Conservation (phyloP, 2,888 invertebrate genomes). For the Oscheius sp. region DNA sequence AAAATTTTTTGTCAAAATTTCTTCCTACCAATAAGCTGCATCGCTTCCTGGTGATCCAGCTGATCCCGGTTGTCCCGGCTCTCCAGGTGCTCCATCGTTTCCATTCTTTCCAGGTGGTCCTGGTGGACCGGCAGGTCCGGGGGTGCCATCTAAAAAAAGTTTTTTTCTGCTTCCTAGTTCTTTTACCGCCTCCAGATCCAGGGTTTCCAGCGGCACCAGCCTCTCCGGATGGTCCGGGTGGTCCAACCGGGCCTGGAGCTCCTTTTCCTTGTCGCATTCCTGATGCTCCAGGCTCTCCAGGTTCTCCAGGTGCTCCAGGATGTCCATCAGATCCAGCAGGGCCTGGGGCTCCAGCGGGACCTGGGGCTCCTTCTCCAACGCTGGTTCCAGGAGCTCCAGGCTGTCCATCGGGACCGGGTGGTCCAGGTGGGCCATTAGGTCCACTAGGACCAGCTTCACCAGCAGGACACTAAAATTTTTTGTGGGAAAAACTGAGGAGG, state of each 20-base stretch:
- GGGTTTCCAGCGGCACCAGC: no score
- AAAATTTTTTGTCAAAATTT: neutral
- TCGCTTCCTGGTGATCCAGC: slow-evolving; percentile 2
- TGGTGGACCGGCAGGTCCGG: neutral
- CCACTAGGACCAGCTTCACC: slow-evolving; percentile 20
- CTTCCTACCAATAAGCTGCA: neutral
- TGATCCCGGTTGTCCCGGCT: slow-evolving; percentile 4
- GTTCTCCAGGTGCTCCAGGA: slow-evolving; percentile 6
- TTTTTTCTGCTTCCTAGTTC: neutral
- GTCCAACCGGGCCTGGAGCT: slow-evolving; percentile 4
- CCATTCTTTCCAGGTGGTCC: neutral
- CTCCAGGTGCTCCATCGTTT: no score
- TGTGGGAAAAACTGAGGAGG: neutral
- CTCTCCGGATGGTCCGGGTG: neutral
- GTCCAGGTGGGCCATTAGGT: slow-evolving; percentile 18
- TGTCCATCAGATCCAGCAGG: slow-evolving; percentile 17
- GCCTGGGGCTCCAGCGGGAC: slow-evolving; percentile 24
- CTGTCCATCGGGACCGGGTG: slow-evolving; percentile 5
- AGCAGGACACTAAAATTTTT: slow-evolving; percentile 19
- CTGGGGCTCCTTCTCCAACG: neutral
- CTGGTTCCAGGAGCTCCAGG: slow-evolving; percentile 19
- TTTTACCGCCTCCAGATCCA: neutral
- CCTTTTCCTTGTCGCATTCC: neutral
- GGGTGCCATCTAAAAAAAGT: neutral
- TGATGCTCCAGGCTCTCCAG: slow-evolving; percentile 6